phyloP scores from a whole-genome alignment of 2,113 vertebrate genomes.

The Lamprologus tigripictilis region DNA sequence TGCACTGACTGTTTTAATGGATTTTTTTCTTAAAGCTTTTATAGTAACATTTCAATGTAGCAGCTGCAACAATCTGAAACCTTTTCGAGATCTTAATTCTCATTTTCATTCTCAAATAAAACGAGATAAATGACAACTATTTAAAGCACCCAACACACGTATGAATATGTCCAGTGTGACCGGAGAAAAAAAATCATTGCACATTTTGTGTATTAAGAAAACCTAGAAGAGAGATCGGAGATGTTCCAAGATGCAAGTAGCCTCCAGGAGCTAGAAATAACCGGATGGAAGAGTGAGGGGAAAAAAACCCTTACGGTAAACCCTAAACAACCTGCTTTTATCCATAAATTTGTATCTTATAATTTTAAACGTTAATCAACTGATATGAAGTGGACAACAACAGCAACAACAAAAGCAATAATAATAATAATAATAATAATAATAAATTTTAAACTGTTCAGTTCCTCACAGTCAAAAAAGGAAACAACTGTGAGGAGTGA shows the following conservation, averaged over 20 bases:
- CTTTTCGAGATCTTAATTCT: not conserved
- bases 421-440: not conserved
- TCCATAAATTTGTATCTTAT: no score
- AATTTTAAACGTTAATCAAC: not conserved
- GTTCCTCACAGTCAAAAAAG: not conserved
- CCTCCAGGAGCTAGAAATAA: not conserved
- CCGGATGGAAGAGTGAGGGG: not conserved
- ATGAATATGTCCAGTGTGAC: not conserved
- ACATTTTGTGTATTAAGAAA: not conserved
- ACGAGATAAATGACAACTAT: not conserved
- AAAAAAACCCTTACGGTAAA: accelerated
- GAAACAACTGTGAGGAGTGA: not conserved
- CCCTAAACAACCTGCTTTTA: not conserved
- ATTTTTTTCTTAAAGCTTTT: not conserved
- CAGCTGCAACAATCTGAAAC: not conserved
- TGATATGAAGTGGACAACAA: not conserved
- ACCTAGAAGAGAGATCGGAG: not conserved
- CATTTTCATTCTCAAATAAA: not conserved
- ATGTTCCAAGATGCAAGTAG: not conserved
- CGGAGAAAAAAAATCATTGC: not conserved
- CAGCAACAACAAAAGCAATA: not conserved
- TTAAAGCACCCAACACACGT: not conserved
- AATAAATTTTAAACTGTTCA: not conserved
- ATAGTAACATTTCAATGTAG: not conserved
- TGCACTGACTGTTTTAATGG: not conserved